Conservation (phyloP, 2,888 invertebrate genomes). For the Scrobipalpa costella region DNA sequence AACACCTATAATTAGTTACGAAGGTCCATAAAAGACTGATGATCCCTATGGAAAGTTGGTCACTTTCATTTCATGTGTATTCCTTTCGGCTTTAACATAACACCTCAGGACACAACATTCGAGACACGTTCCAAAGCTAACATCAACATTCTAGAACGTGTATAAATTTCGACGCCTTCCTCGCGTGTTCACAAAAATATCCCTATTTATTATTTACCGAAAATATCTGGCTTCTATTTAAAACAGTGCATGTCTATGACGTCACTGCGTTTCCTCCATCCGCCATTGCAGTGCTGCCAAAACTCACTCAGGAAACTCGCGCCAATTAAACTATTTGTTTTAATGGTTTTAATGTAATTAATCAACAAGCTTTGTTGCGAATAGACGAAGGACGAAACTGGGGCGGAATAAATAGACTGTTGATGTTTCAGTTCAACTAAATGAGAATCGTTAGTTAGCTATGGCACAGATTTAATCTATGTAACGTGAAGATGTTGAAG, state of each 20-base stretch:
- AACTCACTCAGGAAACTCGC: constrained; percentile 35
- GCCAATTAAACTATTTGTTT: constrained; percentile 41
- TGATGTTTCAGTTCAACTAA: constrained; percentile 24
- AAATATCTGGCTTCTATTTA: constrained; percentile 37
- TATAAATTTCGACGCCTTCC: constrained; percentile 13
- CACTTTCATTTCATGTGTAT: too few species aligned
- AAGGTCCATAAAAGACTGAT: too few species aligned
- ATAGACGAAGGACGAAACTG: constrained; percentile 19
- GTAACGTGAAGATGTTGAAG: too few species aligned
- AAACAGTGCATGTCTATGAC: constrained; percentile 44
- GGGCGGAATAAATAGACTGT: constrained; percentile 27
- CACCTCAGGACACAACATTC: too few species aligned
- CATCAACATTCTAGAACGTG: not conserved
- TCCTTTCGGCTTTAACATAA: too few species aligned
- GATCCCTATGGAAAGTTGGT: too few species aligned
- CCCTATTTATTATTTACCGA: constrained; percentile 9
- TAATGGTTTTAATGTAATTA: constrained; percentile 40
- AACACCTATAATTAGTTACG: too few species aligned
- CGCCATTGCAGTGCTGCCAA: constrained; percentile 45
- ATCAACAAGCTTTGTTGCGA: constrained; percentile 31
- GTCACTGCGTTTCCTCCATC: constrained; percentile 52
- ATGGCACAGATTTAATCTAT: too few species aligned
- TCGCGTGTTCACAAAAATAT: constrained; percentile 24
- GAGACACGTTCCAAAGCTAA: too few species aligned
- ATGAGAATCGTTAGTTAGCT: not conserved